Evolutionary conservation across 2,888 invertebrate genomes (phyloP).

Genomic region (Glaucopsyche alexis): DNA sequence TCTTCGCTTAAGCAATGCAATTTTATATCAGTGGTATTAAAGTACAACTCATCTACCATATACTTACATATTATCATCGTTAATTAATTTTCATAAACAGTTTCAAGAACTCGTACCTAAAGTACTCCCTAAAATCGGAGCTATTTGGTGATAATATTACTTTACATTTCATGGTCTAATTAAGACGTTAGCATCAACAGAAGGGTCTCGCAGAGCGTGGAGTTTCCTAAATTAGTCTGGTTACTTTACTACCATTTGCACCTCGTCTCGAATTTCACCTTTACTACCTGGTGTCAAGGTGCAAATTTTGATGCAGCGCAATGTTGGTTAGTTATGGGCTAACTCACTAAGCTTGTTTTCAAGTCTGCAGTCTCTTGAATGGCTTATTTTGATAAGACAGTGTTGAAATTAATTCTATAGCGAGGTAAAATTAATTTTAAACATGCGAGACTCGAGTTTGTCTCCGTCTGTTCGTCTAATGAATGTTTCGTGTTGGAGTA

Average conservation of each 20-base stretch:
- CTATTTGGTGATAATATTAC: constrained; percentile 12
- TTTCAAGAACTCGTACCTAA: background rate
- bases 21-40: too few species aligned
- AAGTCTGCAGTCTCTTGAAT: constrained; percentile 26
- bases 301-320: background rate
- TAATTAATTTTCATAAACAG: too few species aligned
- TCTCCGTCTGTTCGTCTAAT: background rate
- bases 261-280: background rate
- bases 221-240: constrained; percentile 28
- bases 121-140: constrained; percentile 12
- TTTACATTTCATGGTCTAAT: constrained; percentile 30
- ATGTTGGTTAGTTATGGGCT: constrained; percentile 27
- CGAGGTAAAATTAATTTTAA: background rate
- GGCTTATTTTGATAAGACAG: constrained; percentile 30
- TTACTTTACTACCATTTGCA: constrained; percentile 3
- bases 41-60: too few species aligned
- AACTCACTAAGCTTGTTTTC: constrained; percentile 27
- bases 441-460: background rate
- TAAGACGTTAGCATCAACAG: constrained; percentile 25
- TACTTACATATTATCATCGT: too few species aligned
- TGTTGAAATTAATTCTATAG: constrained; percentile 21
- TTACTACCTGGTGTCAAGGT: background rate
- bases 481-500: background rate
- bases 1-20: too few species aligned
- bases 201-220: constrained; percentile 25